Percentiles rank a stretch among this genome's conserved stretches.
Conservation (phyloP, 2,797 vertebrate species). For the Channallabes apus region DNA sequence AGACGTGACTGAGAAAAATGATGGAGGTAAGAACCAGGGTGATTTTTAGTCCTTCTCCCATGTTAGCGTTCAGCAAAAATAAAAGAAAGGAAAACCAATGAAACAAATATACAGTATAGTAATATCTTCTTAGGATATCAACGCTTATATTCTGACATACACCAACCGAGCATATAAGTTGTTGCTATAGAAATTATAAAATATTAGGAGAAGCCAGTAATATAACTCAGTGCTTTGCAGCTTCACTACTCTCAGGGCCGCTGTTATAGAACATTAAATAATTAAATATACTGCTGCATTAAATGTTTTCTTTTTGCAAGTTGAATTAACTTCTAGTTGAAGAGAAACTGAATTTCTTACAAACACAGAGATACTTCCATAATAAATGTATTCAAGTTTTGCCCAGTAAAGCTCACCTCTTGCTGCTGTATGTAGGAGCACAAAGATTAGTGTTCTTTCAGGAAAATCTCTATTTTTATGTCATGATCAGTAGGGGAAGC, state of each 20-base stretch:
- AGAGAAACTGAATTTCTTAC: too few relatives aligned
- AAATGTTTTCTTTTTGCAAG: too few relatives aligned
- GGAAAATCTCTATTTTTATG: neutral
- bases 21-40: neutral
- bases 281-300: too few relatives aligned
- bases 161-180: neutral
- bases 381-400: too few relatives aligned
- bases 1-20: neutral
- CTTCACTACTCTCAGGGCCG: too few relatives aligned
- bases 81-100: neutral
- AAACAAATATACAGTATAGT: too few relatives aligned
- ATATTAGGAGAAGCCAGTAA: too few relatives aligned
- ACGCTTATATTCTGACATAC: neutral
- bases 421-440: neutral
- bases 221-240: too few relatives aligned
- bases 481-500: neutral
- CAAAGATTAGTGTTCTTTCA: neutral
- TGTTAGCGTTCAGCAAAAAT: neutral
- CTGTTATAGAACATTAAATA: too few relatives aligned
- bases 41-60: neutral
- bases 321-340: too few relatives aligned
- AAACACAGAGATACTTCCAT: too few relatives aligned
- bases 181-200: neutral
- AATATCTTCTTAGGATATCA: neutral
- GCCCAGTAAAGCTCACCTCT: neutral